Percentiles rank a stretch among this genome's conserved stretches.
These are phyloP conservation scores for Scaptomyza caliginosa DNA, from an alignment of 2,888 invertebrate genomes.

Conservation along the genomic window DNA sequence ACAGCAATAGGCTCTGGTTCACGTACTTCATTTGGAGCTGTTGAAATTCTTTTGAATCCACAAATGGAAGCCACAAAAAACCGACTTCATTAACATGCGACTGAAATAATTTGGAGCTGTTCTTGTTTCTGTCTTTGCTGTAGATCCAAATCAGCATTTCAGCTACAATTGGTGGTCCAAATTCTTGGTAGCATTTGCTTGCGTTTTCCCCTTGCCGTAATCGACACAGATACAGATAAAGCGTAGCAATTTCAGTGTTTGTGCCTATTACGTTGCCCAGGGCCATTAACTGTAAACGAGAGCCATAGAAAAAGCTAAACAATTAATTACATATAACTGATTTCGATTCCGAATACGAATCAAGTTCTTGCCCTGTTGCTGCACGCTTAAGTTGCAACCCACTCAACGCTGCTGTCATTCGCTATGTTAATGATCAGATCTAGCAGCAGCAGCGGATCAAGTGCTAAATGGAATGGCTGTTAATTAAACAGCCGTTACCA, in stretches of 20 bases:
- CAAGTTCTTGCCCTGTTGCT: slow-evolving; percentile 31
- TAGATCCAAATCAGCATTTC: slow-evolving; percentile 5
- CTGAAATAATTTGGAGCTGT: slow-evolving; percentile 33
- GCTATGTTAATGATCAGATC: slow-evolving; percentile 48
- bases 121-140: slow-evolving; percentile 7
- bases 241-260: slow-evolving; percentile 21
- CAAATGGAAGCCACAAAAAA: slow-evolving; percentile 40
- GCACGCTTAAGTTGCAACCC: slow-evolving; percentile 25
- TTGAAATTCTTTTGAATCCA: slow-evolving; percentile 46
- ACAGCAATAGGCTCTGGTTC: slow-evolving; percentile 28
- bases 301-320: slow-evolving; percentile 35
- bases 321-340: slow-evolving; percentile 56
- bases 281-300: slow-evolving; percentile 41
- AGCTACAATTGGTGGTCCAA: slow-evolving; percentile 22
- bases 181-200: slow-evolving; percentile 24
- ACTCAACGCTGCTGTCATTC: slow-evolving; percentile 30
- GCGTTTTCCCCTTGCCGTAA: background rate
- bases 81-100: slow-evolving; percentile 60
- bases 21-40: slow-evolving; percentile 36
- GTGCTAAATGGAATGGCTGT: slow-evolving; percentile 54
- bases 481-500: slow-evolving; percentile 58
- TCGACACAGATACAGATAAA: slow-evolving; percentile 8
- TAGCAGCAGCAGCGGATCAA: slow-evolving; percentile 23
- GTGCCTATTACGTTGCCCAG: slow-evolving; percentile 10
- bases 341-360: slow-evolving; percentile 21